phyloP scores from a whole-genome alignment of 1,140 invertebrate genomes.

The Acromyrmex heyeri region DNA sequence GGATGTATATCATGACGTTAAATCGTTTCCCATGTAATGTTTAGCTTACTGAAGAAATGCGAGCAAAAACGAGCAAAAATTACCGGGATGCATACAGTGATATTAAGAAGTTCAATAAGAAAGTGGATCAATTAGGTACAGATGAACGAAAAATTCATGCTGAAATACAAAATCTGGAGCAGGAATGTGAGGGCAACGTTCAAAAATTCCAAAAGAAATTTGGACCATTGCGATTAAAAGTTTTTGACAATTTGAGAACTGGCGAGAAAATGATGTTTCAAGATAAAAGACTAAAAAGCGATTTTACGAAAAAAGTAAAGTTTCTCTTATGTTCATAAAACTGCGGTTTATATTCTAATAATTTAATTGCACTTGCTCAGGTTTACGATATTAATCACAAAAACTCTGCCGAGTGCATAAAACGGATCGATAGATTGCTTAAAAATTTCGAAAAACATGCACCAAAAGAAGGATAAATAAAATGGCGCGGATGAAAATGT shows the following conservation, averaged over 20 bases:
- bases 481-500: not conserved
- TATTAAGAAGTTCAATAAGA: constrained; percentile 67
- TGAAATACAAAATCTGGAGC: constrained; percentile 70
- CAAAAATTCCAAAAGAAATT: constrained; percentile 73
- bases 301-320: constrained; percentile 71
- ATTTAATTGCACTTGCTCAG: constrained; percentile 44
- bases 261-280: constrained; percentile 75
- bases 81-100: constrained; percentile 67
- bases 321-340: not conserved
- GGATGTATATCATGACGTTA: not conserved
- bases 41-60: constrained; percentile 65
- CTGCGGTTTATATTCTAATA: not conserved
- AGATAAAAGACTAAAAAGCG: constrained; percentile 68
- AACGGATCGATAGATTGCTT: constrained; percentile 64
- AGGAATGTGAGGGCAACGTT: constrained; percentile 29
- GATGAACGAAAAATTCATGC: constrained; percentile 69
- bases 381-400: constrained; percentile 72
- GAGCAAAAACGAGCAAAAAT: constrained; percentile 65
- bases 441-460: constrained; percentile 53
- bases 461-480: not conserved
- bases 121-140: constrained; percentile 67
- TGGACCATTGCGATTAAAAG: constrained; percentile 67
- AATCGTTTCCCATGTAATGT: not conserved
- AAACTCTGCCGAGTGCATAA: constrained; percentile 46
- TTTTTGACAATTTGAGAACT: constrained; percentile 71